Conservation (phyloP, 2,113 vertebrate genomes). For the Pollimyrus isidori region DNA sequence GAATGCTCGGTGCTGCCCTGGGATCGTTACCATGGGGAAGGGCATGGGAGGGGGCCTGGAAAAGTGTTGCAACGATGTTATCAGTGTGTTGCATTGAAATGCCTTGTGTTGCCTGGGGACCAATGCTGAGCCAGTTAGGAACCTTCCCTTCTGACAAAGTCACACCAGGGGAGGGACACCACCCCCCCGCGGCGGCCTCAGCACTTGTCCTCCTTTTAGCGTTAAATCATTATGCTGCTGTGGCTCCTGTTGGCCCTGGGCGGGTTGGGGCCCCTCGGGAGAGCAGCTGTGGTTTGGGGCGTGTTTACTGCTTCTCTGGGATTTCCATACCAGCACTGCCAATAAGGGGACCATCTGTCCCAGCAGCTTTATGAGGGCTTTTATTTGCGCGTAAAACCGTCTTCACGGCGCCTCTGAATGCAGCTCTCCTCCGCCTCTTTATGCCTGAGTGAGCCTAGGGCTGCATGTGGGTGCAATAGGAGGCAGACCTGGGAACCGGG, state of each 20-base stretch:
- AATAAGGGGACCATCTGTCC: conserved; percentile 9
- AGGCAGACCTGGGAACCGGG: background rate
- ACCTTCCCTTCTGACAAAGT: background rate
- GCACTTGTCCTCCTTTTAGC: background rate
- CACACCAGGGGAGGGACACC: background rate
- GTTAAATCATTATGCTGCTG: background rate
- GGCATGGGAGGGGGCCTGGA: background rate
- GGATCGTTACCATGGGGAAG: background rate
- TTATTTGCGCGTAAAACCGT: background rate
- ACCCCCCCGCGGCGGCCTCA: background rate
- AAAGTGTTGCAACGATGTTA: background rate
- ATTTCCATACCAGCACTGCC: background rate
- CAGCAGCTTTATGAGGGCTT: background rate
- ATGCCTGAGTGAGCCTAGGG: background rate
- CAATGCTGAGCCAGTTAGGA: background rate
- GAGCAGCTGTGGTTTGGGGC: background rate
- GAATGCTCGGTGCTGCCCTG: conserved; percentile 1
- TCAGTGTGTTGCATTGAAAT: background rate
- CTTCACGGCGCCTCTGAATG: background rate
- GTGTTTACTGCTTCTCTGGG: background rate
- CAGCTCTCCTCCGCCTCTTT: background rate
- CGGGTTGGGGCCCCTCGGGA: background rate
- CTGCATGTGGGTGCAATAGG: background rate
- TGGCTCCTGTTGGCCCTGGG: background rate
- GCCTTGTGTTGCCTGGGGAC: background rate